Base-by-base conservation (phyloP, 2,113 vertebrate genomes). In the Corythornis vintsioides region DNA sequence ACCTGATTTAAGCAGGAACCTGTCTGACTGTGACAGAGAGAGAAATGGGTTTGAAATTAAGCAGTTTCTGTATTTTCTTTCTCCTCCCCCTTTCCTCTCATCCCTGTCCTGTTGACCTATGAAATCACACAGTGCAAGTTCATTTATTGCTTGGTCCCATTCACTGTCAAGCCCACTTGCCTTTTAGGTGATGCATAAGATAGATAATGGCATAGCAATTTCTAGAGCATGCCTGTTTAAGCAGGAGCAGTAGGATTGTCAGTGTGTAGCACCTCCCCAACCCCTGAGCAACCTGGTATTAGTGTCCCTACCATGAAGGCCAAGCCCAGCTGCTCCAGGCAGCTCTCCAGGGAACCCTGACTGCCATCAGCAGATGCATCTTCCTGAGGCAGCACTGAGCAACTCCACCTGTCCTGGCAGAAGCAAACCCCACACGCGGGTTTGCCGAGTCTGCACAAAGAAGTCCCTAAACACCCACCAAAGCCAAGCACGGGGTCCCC, bases 371-470 rank as follows among this genome's bases (percentile, higher is more conserved):
- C 43, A 84, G 43, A 52, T 28, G 64, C 33, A 60, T 48, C 45
- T 28, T 81, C 70, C 60, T 29, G 35, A 65, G 75, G n/a, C 42
- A 19, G 48, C 4, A 25, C 22, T 1, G 1, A 64, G 28, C 38
- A 75, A 13, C 57, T 16, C 69, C 1, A 0, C 18, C 15, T 7
- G 1, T 26, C 48, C 65, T 56, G 66, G 57, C 57, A 85, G 74
- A 72, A 56, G 43, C 29, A 72, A 67, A 84, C 11, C 1, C 2
- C 48, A 19, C 0, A 0, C 8, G 78, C 33, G 8, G 3, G 11
- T 75, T 50, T 60, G 19, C 25, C 11, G 19, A 28, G 7, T 55
- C 31, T 28, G 28, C 53, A 20, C 28, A 35, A 33, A 43, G 12
- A 40, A 64, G 55, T 21, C 60, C 42, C 28, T 83, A 9, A 63